Evolutionary conservation across 2,797 vertebrate species (phyloP).

Genomic region (Antrozous pallidus): DNA sequence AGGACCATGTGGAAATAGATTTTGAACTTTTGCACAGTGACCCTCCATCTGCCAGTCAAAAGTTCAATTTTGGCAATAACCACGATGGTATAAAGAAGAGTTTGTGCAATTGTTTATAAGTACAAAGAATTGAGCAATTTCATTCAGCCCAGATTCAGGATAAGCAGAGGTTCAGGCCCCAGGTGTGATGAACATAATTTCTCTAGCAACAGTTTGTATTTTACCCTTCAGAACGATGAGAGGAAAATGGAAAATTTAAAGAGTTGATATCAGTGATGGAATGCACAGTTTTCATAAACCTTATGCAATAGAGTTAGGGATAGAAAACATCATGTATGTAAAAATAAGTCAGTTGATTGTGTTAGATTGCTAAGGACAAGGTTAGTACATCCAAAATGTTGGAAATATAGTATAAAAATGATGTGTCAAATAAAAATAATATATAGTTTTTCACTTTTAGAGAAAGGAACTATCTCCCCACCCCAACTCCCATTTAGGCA

Average conservation of each 20-base stretch:
- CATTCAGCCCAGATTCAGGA: background rate
- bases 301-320: background rate
- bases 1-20: background rate
- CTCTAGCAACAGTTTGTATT: background rate
- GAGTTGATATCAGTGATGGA: background rate
- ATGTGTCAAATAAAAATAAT: background rate
- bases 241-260: background rate
- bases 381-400: background rate
- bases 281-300: background rate
- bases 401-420: background rate
- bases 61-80: slow-evolving; percentile 21
- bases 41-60: background rate
- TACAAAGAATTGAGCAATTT: slow-evolving; percentile 11
- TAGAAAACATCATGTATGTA: background rate
- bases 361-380: background rate
- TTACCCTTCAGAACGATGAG: background rate
- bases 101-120: slow-evolving; percentile 35
- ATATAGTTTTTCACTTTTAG: background rate
- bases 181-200: background rate
- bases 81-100: background rate
- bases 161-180: background rate
- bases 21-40: slow-evolving; percentile 40
- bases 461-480: background rate
- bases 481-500: background rate
- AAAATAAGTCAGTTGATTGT: background rate